Percentiles rank a stretch among this genome's conserved stretches.
Conservation (phyloP, 2,797 vertebrate species). For the Ptychobarbus kaznakovi region DNA sequence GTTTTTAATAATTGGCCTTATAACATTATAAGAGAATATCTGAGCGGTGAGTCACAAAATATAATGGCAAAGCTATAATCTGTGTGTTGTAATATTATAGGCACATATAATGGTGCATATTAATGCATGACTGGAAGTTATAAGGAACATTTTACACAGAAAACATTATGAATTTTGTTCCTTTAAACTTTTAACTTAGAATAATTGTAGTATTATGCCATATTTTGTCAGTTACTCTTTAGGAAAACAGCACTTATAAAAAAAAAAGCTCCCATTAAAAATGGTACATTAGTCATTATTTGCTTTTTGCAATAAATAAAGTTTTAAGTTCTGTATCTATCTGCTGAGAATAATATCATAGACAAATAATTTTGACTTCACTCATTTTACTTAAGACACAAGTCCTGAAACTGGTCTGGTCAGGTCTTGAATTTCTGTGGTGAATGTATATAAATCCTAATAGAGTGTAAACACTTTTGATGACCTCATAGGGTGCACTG, state of each 20-base stretch:
- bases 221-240: background rate
- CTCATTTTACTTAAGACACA: background rate
- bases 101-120: conserved; percentile 29
- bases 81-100: conserved; percentile 2
- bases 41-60: conserved; percentile 31
- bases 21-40: conserved; percentile 41
- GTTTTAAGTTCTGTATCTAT: background rate
- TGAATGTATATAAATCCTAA: background rate
- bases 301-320: background rate
- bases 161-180: conserved; percentile 7
- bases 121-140: conserved; percentile 13
- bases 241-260: background rate
- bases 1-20: conserved; percentile 11
- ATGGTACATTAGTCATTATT: background rate
- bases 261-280: background rate
- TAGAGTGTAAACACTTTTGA: conserved; percentile 3
- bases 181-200: background rate
- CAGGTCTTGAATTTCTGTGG: background rate
- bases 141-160: conserved; percentile 29
- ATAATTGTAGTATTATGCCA: background rate
- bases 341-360: background rate
- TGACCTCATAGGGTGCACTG: conserved; percentile 60
- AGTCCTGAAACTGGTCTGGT: background rate
- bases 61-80: conserved; percentile 10
- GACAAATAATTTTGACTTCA: background rate